A percentile compares a stretch with the other conserved stretches of the same genome.
Conservation (phyloP, 2,888 invertebrate genomes). For the Lacanobia wlatinum region DNA sequence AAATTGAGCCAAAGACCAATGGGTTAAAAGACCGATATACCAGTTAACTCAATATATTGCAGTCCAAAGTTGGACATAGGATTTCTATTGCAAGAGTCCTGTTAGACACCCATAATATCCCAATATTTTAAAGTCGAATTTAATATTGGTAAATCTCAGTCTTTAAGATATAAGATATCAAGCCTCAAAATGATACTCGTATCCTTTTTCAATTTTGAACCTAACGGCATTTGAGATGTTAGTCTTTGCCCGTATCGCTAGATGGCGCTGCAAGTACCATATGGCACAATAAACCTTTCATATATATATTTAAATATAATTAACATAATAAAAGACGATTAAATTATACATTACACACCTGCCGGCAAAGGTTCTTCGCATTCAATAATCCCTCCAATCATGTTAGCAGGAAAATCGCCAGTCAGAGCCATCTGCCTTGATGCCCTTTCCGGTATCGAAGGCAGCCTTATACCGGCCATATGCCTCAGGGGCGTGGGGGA, state of each 20-base stretch:
- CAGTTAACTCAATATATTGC: background rate
- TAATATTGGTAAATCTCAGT: background rate
- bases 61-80: background rate
- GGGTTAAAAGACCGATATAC: background rate
- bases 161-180: background rate
- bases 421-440: constrained; percentile 90
- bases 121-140: no score
- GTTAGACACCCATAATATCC: no score
- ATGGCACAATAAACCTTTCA: background rate
- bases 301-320: background rate
- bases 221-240: background rate
- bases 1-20: no score
- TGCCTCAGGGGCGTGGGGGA: constrained; percentile 92
- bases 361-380: constrained; percentile 96
- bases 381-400: constrained; percentile 91
- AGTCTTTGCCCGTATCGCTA: background rate
- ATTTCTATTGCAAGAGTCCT: no score
- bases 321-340: constrained; percentile 4
- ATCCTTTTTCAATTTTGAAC: background rate
- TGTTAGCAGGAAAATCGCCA: constrained; percentile 89
- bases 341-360: constrained; percentile 89
- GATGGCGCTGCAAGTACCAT: constrained; percentile 47
- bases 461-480: constrained; percentile 94
- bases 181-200: background rate
- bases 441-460: constrained; percentile 95